These are phyloP conservation scores for Holothuria leucospilota DNA, from an alignment of 53 echinoderm and acorn worm genomes.

Conservation along the genomic window DNA sequence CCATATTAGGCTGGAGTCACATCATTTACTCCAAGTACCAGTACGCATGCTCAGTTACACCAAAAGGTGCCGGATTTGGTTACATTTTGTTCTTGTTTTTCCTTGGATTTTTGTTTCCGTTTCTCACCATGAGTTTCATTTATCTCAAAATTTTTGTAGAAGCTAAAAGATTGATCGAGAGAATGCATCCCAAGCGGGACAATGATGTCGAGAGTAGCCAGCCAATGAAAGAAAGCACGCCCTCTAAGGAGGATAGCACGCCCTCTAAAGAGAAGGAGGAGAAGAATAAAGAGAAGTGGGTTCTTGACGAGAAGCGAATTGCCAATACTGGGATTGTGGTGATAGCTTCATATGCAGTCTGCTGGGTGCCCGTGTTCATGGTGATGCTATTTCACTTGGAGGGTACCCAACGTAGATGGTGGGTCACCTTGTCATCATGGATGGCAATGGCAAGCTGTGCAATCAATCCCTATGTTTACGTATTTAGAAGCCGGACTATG, in stretches of 20 bases:
- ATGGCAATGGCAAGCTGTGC: conserved; percentile 82
- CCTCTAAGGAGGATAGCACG: neutral
- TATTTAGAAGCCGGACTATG: conserved; percentile 87
- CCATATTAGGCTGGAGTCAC: conserved; percentile 77
- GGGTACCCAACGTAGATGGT: conserved; percentile 41
- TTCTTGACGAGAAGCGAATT: conserved; percentile 75
- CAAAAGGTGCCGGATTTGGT: conserved; percentile 7
- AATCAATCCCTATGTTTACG: conserved; percentile 90
- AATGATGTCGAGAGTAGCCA: neutral
- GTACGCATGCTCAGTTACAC: conserved; percentile 74
- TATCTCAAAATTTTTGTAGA: conserved; percentile 69
- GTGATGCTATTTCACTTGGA: conserved; percentile 73
- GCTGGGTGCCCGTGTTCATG: conserved; percentile 86
- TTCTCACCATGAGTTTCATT: conserved; percentile 55
- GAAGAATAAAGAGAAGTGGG: conserved; percentile 39
- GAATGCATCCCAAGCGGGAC: neutral
- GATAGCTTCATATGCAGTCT: conserved; percentile 76
- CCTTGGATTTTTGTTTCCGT: conserved; percentile 60
- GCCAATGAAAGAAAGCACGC: neutral
- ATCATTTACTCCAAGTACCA: conserved; percentile 68
- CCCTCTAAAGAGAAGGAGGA: neutral
- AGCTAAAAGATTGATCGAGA: conserved; percentile 41
- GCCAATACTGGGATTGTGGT: conserved; percentile 82
- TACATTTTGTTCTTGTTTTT: conserved; percentile 63
- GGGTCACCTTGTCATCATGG: conserved; percentile 79